Percentiles rank a stretch among this genome's conserved stretches.
phyloP scores from a whole-genome alignment of 2,888 invertebrate species.

The Ormyrus nitidulus region DNA sequence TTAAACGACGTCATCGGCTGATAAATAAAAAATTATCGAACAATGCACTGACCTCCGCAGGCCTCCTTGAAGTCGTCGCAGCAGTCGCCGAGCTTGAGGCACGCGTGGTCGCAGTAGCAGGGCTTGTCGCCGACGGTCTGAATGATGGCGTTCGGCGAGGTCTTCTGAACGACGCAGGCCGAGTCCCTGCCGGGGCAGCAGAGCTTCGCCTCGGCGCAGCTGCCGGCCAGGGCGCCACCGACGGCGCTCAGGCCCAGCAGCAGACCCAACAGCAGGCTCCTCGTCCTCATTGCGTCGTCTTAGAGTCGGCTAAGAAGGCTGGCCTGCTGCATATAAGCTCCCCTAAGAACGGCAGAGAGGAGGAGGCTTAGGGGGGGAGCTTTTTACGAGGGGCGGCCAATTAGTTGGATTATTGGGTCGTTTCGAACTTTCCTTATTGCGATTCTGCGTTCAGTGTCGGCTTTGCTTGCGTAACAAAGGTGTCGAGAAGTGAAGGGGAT shows the following conservation, averaged over 20 bases:
- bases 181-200: constrained; percentile 93
- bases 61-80: constrained; percentile 92
- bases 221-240: constrained; percentile 78
- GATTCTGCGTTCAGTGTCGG: no score
- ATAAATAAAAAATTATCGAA: background rate
- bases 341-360: no score
- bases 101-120: constrained; percentile 95
- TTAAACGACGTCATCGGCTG: no score
- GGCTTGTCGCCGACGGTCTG: constrained; percentile 90
- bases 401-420: no score
- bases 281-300: background rate
- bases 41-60: constrained; percentile 83
- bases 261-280: background rate
- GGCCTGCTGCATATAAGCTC: no score
- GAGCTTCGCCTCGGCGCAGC: constrained; percentile 87
- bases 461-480: no score
- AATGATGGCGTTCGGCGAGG: constrained; percentile 88
- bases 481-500: no score
- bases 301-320: background rate
- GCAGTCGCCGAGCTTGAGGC: constrained; percentile 91
- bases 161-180: constrained; percentile 93
- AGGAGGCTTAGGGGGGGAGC: no score
- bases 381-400: no score
- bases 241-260: background rate
- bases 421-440: no score